A percentile compares a stretch with the other conserved stretches of the same genome.
Conservation (phyloP, 2,888 invertebrate genomes). For the Platypus cylindrus region DNA sequence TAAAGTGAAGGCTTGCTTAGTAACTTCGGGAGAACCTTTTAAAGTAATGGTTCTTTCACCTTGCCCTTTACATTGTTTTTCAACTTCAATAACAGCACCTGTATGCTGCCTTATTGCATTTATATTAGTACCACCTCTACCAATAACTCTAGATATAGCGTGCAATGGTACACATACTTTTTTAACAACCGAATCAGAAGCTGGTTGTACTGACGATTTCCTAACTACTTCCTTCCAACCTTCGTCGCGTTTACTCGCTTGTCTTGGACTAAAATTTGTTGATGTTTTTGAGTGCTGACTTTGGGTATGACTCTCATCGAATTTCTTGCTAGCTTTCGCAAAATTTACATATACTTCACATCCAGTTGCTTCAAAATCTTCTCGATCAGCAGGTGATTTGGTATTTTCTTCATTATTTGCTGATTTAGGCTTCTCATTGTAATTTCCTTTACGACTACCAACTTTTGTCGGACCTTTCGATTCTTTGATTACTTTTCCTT, state of each 20-base stretch:
- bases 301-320: slow-evolving; percentile 14
- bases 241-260: slow-evolving; percentile 62
- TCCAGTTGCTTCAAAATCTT: slow-evolving; percentile 60
- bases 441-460: slow-evolving; percentile 13
- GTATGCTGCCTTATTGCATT: slow-evolving; percentile 95
- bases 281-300: slow-evolving; percentile 21
- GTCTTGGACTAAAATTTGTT: slow-evolving; percentile 46
- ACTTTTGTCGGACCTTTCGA: slow-evolving; percentile 17
- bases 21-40: slow-evolving; percentile 85
- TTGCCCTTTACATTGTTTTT: slow-evolving; percentile 91
- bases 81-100: slow-evolving; percentile 96
- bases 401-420: slow-evolving; percentile 44
- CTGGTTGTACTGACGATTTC: slow-evolving; percentile 41
- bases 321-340: slow-evolving; percentile 30
- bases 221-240: slow-evolving; percentile 87
- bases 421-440: slow-evolving; percentile 9
- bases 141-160: slow-evolving; percentile 94
- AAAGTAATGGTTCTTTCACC: slow-evolving; percentile 91
- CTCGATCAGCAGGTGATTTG: slow-evolving; percentile 55
- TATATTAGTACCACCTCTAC: slow-evolving; percentile 93
- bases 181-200: slow-evolving; percentile 51
- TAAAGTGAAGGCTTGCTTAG: slow-evolving; percentile 80
- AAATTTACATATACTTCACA: slow-evolving; percentile 45
- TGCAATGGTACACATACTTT: slow-evolving; percentile 89
- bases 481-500: slow-evolving; percentile 16